These are phyloP conservation scores for Montipora foliosa DNA, from an alignment of 64 coral and sea anemone genomes.

Conservation along the genomic window DNA sequence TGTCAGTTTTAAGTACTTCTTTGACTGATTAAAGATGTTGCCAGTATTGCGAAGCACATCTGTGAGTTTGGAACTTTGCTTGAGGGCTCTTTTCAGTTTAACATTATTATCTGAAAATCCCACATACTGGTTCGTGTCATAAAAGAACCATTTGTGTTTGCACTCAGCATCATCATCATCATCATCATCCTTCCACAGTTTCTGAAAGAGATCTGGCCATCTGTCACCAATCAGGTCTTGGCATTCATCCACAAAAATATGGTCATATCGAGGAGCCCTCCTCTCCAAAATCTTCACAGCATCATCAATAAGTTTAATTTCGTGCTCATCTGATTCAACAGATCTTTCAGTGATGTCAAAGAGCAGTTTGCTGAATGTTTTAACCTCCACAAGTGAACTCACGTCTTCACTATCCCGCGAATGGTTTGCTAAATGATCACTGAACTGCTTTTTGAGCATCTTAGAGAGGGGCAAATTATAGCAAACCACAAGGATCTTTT, in stretches of 20 bases:
- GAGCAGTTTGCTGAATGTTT: constrained; percentile 38
- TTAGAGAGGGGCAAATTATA: constrained; percentile 44
- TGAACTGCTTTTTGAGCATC: neutral
- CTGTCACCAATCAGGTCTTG: constrained; percentile 50
- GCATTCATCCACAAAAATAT: constrained; percentile 85
- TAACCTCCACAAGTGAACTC: neutral
- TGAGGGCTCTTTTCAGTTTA: neutral
- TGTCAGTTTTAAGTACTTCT: constrained; percentile 27
- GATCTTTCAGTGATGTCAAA: neutral
- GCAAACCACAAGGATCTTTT: constrained; percentile 65
- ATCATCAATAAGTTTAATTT: neutral
- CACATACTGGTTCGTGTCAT: constrained; percentile 73
- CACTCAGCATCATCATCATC: neutral
- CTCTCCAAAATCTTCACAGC: neutral
- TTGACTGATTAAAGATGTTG: constrained; percentile 56
- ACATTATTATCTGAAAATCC: neutral
- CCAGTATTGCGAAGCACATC: constrained; percentile 65
- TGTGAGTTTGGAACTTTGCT: constrained; percentile 7
- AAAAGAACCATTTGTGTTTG: constrained; percentile 74
- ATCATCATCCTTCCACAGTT: neutral
- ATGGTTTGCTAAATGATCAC: neutral
- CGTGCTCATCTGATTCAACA: too few relatives aligned
- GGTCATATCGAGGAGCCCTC: constrained; percentile 15
- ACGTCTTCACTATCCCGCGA: accelerated
- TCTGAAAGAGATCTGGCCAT: constrained; percentile 54